Conservation (phyloP, 2,888 invertebrate genomes). For the Conomelus anceps region DNA sequence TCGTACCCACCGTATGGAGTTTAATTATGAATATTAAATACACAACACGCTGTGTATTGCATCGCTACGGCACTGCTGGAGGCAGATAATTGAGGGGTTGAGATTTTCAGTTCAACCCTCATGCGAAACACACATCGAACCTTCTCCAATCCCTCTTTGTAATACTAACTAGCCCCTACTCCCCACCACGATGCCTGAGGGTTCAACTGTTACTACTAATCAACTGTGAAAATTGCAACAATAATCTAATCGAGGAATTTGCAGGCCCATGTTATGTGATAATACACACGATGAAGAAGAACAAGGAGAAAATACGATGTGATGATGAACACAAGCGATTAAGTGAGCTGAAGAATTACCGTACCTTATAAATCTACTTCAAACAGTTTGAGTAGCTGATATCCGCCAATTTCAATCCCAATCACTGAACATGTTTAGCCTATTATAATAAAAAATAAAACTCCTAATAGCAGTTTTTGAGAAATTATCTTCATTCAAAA, state of each 20-base stretch:
- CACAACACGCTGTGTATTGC: background rate
- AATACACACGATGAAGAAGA: background rate
- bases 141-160: background rate
- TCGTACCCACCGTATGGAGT: background rate
- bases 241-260: background rate
- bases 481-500: no score
- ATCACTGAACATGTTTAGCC: no score
- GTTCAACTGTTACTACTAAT: background rate
- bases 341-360: no score
- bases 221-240: background rate
- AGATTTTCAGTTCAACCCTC: background rate
- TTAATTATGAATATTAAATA: background rate
- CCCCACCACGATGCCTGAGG: background rate
- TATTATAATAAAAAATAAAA: no score
- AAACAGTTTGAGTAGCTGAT: no score
- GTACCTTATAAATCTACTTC: no score
- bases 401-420: no score
- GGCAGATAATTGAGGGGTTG: background rate
- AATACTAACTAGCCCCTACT: background rate
- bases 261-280: background rate
- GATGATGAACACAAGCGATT: no score
- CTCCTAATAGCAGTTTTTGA: no score
- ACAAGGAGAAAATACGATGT: background rate
- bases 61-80: background rate
- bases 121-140: background rate